Conservation (phyloP, 2,888 invertebrate genomes). For the Dryadula phaetusa region DNA sequence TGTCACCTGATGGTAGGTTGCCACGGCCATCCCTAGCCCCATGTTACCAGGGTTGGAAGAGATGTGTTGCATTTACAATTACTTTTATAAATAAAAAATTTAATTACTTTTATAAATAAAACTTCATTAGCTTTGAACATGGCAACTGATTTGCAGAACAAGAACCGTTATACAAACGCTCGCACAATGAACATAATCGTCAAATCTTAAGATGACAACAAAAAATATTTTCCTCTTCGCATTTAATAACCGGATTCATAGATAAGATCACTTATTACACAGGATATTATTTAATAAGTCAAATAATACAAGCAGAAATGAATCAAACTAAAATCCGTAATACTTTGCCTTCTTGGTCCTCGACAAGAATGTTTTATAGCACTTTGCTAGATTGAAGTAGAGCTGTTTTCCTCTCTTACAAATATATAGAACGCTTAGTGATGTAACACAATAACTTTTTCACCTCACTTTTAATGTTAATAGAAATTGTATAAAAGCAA, state of each 20-base stretch:
- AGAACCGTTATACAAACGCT: background rate
- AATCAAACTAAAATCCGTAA: constrained; percentile 2
- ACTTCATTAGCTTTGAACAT: background rate
- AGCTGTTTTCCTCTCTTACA: background rate
- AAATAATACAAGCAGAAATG: constrained; percentile 21
- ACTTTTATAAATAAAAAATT: no score
- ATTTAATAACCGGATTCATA: background rate
- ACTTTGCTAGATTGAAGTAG: constrained; percentile 28
- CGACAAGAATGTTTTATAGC: constrained; percentile 8
- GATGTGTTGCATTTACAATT: no score
- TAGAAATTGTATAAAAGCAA: background rate
- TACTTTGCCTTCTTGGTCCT: constrained; percentile 13
- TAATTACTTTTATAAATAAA: constrained; percentile 3
- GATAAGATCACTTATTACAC: constrained; percentile 10
- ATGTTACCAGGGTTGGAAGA: no score
- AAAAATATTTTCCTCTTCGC: background rate
- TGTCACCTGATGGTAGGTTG: no score
- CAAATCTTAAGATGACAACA: background rate
- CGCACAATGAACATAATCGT: background rate
- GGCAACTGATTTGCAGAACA: background rate
- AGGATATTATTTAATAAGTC: constrained; percentile 24
- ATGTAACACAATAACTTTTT: background rate
- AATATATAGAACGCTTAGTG: background rate
- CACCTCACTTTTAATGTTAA: background rate
- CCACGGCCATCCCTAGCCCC: no score